Conservation (phyloP, 1,140 invertebrate species). For the Pentalonia nigronervosa region DNA sequence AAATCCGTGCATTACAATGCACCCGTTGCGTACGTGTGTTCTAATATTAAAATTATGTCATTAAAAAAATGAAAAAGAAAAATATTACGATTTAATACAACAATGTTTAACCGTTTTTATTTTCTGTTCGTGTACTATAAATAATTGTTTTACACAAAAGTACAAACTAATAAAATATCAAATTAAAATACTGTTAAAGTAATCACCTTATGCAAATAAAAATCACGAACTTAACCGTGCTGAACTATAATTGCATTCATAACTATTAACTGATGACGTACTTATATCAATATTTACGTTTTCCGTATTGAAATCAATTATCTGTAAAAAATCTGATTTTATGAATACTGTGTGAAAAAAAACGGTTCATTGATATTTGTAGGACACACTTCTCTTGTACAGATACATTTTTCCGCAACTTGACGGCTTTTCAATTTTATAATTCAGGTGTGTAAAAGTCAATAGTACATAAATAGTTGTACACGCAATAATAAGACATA, state of each 20-base stretch:
- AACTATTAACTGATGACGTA: background rate
- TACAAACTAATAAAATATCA: background rate
- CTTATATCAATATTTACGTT: too few relatives aligned
- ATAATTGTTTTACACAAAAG: background rate
- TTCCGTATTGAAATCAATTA: background rate
- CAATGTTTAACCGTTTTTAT: background rate
- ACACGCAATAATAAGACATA: background rate
- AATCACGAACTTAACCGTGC: background rate
- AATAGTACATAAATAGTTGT: background rate
- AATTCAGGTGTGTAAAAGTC: background rate
- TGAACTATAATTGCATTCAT: background rate
- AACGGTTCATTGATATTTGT: background rate
- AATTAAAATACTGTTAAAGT: background rate
- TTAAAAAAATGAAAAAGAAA: background rate
- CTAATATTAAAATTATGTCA: background rate
- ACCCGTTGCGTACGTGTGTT: background rate
- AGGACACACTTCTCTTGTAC: background rate
- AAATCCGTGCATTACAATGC: background rate
- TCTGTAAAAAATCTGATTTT: background rate
- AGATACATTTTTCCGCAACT: background rate
- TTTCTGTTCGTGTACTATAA: background rate
- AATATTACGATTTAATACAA: background rate
- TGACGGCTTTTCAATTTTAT: background rate
- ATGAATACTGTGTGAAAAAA: background rate
- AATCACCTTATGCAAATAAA: background rate